Base-by-base conservation (phyloP, 2,113 vertebrate species). In the Pollimyrus isidori region DNA sequence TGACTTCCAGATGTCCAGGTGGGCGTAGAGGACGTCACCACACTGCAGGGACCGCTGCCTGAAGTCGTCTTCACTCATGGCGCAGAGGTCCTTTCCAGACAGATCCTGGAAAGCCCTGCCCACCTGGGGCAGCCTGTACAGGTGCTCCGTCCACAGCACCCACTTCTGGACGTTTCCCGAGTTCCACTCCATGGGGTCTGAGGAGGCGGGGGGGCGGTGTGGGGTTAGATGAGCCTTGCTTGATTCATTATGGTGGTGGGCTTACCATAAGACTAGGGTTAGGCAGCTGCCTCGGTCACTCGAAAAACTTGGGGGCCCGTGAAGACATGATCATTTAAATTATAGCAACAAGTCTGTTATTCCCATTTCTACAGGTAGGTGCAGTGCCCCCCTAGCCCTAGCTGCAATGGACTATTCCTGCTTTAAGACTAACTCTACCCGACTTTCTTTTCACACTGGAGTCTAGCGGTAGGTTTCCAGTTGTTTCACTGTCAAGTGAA, bases 1-100 rank as follows among this genome's bases (percentile, higher is more conserved):
- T 87, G 97, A 98, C 91, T 97, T 98, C 98, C 98, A 99, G 93
- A 99, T 98, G 95, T 99, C 98, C 42, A 98, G 95, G 89, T 99
- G 98, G 50, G 98, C 98, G 0, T 97, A 96, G 89, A 99, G 94
- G 89, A 97, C 92, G 11, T 98, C 97, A 0, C 98, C 97, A 0
- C 96, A 97, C 93, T 96, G 89, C 0, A 95, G 94, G 0, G 96
- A 97, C 50, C 96, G 95, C 91, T 97, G 97, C 92, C 96, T 96
- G 93, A 99, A 99, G 93, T 98, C 96, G 19, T 97, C 96, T 91
- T 97, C 98, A 0, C 96, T 96, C 97, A 99, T 96, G 94, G 96
- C 95, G 0, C 98, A 98, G 90, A 99, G 94, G 69, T 98, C 97
- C 88, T 95, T 96, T 13, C 98, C 98, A 0, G 92, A 96, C 90